Conservation (phyloP, 2,113 vertebrate species). For the Trichomycterus rosablanca region DNA sequence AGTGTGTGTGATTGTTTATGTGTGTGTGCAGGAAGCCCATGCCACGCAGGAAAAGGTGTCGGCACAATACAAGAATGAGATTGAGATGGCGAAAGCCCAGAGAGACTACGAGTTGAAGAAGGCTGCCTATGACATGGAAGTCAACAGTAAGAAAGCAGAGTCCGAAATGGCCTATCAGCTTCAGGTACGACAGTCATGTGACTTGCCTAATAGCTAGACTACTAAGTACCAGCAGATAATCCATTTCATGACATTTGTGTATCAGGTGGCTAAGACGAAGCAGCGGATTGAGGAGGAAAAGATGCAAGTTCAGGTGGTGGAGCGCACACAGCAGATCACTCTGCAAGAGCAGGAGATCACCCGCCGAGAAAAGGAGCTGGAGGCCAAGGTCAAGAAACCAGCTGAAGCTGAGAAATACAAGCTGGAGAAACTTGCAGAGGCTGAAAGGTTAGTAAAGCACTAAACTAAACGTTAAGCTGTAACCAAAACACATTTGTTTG, state of each 20-base stretch:
- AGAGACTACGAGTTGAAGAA: slow-evolving; percentile 89
- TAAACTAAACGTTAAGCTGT: background rate
- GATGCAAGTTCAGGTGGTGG: slow-evolving; percentile 87
- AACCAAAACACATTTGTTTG: no score
- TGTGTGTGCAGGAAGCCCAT: slow-evolving; percentile 72
- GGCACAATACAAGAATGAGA: slow-evolving; percentile 85
- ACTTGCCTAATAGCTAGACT: background rate
- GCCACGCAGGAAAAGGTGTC: slow-evolving; percentile 88
- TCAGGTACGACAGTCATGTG: slow-evolving; percentile 66
- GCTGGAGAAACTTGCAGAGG: slow-evolving; percentile 81
- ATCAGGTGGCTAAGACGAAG: slow-evolving; percentile 88
- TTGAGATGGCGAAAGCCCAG: slow-evolving; percentile 90
- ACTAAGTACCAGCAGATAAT: background rate
- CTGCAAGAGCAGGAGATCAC: slow-evolving; percentile 88
- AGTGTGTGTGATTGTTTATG: no score
- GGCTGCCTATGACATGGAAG: slow-evolving; percentile 78
- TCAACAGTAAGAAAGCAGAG: slow-evolving; percentile 85
- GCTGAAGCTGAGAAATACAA: slow-evolving; percentile 81
- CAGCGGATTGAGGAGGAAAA: slow-evolving; percentile 89
- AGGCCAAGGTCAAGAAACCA: slow-evolving; percentile 81
- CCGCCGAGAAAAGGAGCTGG: slow-evolving; percentile 81
- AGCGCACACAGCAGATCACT: slow-evolving; percentile 83
- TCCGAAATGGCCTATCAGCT: slow-evolving; percentile 90
- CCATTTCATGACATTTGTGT: background rate
- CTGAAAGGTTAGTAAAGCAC: slow-evolving; percentile 65